Evolutionary conservation across 1,140 invertebrate species (phyloP).

Genomic region (Dryas iulia): DNA sequence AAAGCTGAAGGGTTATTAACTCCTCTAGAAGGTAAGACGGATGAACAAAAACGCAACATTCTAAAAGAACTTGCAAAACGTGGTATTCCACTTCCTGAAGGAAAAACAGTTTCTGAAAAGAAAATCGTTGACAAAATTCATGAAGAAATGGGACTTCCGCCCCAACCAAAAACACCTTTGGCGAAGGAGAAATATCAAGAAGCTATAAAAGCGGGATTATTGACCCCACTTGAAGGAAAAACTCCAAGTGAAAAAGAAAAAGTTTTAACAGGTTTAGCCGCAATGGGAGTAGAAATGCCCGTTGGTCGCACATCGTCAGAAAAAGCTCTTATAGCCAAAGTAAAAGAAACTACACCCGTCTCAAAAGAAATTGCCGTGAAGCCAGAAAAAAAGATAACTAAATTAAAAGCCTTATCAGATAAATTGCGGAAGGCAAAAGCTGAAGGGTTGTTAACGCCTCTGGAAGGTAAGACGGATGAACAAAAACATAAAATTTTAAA

Average conservation of each 20-base stretch:
- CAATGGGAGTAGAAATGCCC: slow-evolving; percentile 22
- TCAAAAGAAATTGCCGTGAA: slow-evolving; percentile 19
- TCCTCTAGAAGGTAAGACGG: slow-evolving; percentile 39
- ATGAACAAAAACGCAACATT: slow-evolving; percentile 45
- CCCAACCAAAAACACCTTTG: slow-evolving; percentile 29
- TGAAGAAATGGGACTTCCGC: slow-evolving; percentile 31
- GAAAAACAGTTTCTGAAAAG: slow-evolving; percentile 25
- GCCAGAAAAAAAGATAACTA: slow-evolving; percentile 6
- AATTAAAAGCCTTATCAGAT: slow-evolving; percentile 15
- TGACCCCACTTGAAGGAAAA: slow-evolving; percentile 35
- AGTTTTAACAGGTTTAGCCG: slow-evolving; percentile 20
- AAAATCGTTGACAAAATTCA: slow-evolving; percentile 31
- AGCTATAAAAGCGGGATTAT: slow-evolving; percentile 30
- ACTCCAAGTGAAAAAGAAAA: slow-evolving; percentile 22
- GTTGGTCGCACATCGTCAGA: slow-evolving; percentile 33
- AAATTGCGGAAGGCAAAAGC: slow-evolving; percentile 31
- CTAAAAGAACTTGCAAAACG: slow-evolving; percentile 32
- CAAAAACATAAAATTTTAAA: slow-evolving; percentile 48
- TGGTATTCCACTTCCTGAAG: slow-evolving; percentile 35
- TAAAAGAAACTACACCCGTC: slow-evolving; percentile 9
- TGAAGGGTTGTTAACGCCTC: slow-evolving; percentile 34
- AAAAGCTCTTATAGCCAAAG: slow-evolving; percentile 30
- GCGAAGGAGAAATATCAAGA: slow-evolving; percentile 4
- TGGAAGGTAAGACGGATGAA: slow-evolving; percentile 37
- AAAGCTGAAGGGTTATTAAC: slow-evolving; percentile 37